Evolutionary conservation across 2,113 vertebrate species (phyloP), one percentile per base, ranked within the genome.

Genomic region (Gorsachius goisagi): DNA sequence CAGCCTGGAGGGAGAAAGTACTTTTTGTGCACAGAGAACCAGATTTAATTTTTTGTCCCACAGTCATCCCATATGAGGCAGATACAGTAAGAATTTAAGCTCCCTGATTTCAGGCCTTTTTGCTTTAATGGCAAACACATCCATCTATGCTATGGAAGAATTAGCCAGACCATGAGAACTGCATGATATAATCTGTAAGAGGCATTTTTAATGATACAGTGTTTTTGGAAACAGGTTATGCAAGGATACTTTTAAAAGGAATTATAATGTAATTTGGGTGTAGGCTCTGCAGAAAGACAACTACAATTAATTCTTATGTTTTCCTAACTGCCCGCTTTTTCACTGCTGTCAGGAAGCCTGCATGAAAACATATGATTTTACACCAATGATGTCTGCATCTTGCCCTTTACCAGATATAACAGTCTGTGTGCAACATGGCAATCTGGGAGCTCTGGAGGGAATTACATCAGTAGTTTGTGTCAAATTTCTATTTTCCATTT

Each of bases 81-180:
- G 91, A 91, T 80, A 79, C 24, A 59, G 62, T 3, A 87, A 72
- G 87, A 94, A 95, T 90, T 89, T 63, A 45, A 58, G 41, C 63
- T 90, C 63, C 67, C 58, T 88, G 58, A 58, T 63, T 94, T 68
- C 58, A 94, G 77, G 58, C 63, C 81, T 85, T 85, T 85, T 67
- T 79, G 74, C 85, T 91, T 62, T 90, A 92, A 92, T 90, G 90
- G 90, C 85, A 90, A 52, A 67, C 93, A 81, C 75, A 94, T 91
- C 56, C 60, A 74, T 86, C 75, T 88, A 39, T 45, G 60, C 72
- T 80, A 12, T 28, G 72, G 14, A 39, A 85, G 83, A 78, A 82
- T 49, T 56, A 93, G 80, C 76, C 53, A 72, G 73, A 49, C 49
- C 60, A 60, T 66, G 58, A 92, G 68, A 92, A 71, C 56, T 68